These are phyloP conservation scores for Perodicticus potto DNA, from an alignment of 2,797 vertebrate species.

Conservation along the genomic window DNA sequence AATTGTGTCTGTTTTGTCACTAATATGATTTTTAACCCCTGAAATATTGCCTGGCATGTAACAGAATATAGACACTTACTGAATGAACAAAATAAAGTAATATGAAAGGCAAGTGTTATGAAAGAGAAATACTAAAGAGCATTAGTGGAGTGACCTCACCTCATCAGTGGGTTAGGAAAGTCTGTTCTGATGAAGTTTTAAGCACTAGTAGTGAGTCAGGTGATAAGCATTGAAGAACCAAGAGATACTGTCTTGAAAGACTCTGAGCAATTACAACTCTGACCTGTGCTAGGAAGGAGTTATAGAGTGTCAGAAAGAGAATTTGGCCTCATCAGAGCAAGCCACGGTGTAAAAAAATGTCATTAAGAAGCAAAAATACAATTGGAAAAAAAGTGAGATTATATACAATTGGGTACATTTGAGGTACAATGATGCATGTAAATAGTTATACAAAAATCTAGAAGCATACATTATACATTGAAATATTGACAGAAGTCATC, in stretches of 20 bases:
- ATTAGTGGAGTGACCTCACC: background rate
- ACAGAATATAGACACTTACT: background rate
- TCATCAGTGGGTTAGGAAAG: background rate
- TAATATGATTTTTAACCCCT: background rate
- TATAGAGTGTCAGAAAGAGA: background rate
- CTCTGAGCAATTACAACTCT: background rate
- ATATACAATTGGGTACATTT: background rate
- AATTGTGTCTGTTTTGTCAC: background rate
- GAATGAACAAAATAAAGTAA: background rate
- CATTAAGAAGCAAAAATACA: background rate
- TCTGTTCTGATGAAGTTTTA: background rate
- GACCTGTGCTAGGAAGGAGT: background rate
- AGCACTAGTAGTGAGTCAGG: background rate
- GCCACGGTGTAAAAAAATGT: background rate
- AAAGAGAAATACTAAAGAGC: background rate
- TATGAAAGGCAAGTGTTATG: background rate
- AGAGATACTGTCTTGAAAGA: background rate
- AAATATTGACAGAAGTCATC: background rate
- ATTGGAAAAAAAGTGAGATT: background rate
- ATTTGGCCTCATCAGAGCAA: background rate
- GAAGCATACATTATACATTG: background rate
- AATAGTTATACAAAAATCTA: background rate
- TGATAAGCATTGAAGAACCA: no score
- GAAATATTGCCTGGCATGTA: background rate
- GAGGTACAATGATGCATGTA: background rate